Base-by-base conservation (phyloP, 1,140 invertebrate genomes). In the Zophobas atratus region DNA sequence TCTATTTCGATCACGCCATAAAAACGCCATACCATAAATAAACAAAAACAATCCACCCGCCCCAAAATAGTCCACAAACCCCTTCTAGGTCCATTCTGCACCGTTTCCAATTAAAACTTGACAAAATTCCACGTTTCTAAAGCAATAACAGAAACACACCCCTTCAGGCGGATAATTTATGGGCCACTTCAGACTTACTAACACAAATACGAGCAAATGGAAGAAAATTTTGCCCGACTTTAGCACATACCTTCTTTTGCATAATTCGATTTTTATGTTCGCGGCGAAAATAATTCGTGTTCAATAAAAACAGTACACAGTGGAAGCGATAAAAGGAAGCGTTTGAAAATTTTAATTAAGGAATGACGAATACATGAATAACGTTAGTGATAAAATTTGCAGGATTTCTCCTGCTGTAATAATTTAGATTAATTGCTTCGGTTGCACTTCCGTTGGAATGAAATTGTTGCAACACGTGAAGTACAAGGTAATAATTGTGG, bases 251-350 rank as follows among this genome's bases (percentile, higher is more conserved):
- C 56, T 56, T 60, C 56, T 60, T 60, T 60, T 38, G 56, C 56
- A 60, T 60, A 60, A 60, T 60, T 60, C 56, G 56, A 60, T 60
- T 60, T 60, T 60, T 60, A 35, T 35, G 56, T 60, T 60, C n/a
- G 35, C 56, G n/a, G 36, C 56, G 36, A 60, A 55, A 55, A 55
- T 33, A 55, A 55, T 55, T 32, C 20, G 5, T 55, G 20, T 20
- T 20, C 20, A 20, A 20, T 20, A 20, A 20, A 20, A 20, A 20
- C 20, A 20, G 20, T 20, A 20, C 20, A 20, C 20, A 20, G 20
- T 20, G 20, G 20, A 20, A 20, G 20, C 20, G 20, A 20, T 20
- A 20, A 20, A 20, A 20, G 56, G 35, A 60, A 60, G 34, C 6
- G 55, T 57, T 4, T 4, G 8, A 4, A 46, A 46, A 46, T 4